Percentiles rank a stretch among this genome's conserved stretches.
phyloP scores from a whole-genome alignment of 2,113 vertebrate species.

The Eleginops maclovinus region DNA sequence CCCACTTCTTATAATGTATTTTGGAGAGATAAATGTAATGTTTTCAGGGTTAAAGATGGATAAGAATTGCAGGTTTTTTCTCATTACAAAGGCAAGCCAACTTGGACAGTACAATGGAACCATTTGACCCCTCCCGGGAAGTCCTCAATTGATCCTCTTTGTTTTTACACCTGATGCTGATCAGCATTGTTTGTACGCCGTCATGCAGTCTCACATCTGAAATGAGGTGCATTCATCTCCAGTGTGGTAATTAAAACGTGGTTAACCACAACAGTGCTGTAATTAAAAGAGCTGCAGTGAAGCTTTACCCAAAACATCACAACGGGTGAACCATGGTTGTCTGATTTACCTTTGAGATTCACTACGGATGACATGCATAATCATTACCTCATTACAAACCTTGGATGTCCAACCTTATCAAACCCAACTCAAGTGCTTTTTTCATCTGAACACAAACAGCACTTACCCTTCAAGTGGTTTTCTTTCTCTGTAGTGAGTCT shows the following conservation, averaged over 20 bases:
- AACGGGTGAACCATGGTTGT: conserved; percentile 9
- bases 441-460: conserved; percentile 17
- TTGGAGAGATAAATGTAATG: neutral
- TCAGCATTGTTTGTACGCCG: conserved; percentile 43
- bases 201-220: conserved; percentile 37
- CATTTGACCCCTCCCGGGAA: no score
- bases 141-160: neutral
- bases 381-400: conserved; percentile 15
- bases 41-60: no score
- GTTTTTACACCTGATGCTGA: conserved; percentile 32
- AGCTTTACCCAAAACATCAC: conserved; percentile 37
- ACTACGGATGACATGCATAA: conserved; percentile 8
- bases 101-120: neutral
- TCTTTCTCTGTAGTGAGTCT: conserved; percentile 24
- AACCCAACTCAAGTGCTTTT: conserved; percentile 23
- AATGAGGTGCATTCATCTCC: conserved; percentile 71
- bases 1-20: neutral
- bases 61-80: no score
- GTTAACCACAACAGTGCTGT: conserved; percentile 68
- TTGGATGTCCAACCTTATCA: conserved; percentile 31
- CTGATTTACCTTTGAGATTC: conserved; percentile 34
- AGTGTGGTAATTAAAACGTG: conserved; percentile 72
- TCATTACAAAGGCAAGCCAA: no score
- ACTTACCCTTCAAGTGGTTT: conserved; percentile 1
- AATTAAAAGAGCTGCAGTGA: conserved; percentile 50